Conservation (phyloP, 2,113 vertebrate genomes). For the Promerops cafer region DNA sequence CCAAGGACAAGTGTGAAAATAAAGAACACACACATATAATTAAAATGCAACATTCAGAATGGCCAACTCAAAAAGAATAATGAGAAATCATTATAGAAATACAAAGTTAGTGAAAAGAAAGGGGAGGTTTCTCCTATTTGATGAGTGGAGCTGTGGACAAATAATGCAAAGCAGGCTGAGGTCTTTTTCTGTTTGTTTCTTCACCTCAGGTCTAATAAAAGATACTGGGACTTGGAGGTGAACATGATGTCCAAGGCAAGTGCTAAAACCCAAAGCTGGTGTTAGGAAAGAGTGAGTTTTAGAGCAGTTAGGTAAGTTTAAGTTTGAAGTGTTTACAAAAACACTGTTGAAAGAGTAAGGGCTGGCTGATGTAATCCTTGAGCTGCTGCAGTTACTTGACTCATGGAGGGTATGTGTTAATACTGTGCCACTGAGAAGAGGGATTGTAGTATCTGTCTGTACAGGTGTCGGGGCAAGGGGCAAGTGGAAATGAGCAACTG, state of each 20-base stretch:
- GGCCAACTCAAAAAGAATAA: background rate
- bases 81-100: background rate
- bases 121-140: background rate
- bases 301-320: background rate
- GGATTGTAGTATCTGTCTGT: background rate
- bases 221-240: background rate
- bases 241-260: background rate
- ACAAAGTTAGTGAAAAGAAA: background rate
- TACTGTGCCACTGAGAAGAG: background rate
- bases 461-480: background rate
- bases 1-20: background rate
- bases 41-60: background rate
- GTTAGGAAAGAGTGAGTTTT: background rate
- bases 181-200: background rate
- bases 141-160: background rate
- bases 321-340: background rate
- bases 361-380: slow-evolving; percentile 1
- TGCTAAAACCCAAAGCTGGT: background rate
- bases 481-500: background rate
- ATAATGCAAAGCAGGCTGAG: background rate
- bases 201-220: background rate
- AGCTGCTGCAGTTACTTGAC: background rate
- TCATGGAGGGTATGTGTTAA: background rate
- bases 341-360: background rate
- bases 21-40: background rate